Base-by-base conservation (phyloP, 2,113 vertebrate genomes). In the Perca schrenkii region DNA sequence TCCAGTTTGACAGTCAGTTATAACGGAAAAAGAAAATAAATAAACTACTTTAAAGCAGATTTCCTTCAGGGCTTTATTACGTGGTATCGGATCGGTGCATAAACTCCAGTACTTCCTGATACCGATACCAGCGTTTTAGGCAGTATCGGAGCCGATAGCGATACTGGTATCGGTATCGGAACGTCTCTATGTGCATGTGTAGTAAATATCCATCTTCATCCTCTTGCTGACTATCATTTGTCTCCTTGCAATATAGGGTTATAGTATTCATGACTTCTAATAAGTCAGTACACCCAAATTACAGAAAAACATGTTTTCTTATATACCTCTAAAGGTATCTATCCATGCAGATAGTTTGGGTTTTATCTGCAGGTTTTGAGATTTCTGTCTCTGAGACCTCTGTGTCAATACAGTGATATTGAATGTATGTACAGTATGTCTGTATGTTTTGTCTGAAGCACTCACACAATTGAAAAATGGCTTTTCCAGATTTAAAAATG, bases 231-330 rank as follows among this genome's bases (percentile, higher is more conserved):
- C 22, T 25, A 0, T 50, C 43, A 21, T 65, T n/a, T 21, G 34
- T 53, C 34, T 53, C 21, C 19, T 58, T 28, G 10, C 31, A 62
- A 49, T 60, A 4, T 14, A 40, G 31, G 3, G 21, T 71, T 25
- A 14, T 28, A 47, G 14, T 40, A 2, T 53, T 61, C 52, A 58
- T 53, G 4, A 15, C 31, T 13, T 53, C 15, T 10, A n/a, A 21
- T 40, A 10, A 40, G 8, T 61, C 54, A 56, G 19, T 73, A 72
- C 65, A 82, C 65, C 13, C 10, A 53, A 53, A 57, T 58, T 6
- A n/a, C 16, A 36, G 34, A 5, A 47, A 21, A 14, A 19, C 6
- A 47, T 34, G 34, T 47, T 31, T 43, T 57, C 15, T 46, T 71
- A 17, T 2, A 19, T 13, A 28, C 3, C 10, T 31, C 2, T 4